A percentile compares a stretch with the other conserved stretches of the same genome.
phyloP scores from a whole-genome alignment of 2,888 invertebrate genomes.

The Isoperla grammatica region DNA sequence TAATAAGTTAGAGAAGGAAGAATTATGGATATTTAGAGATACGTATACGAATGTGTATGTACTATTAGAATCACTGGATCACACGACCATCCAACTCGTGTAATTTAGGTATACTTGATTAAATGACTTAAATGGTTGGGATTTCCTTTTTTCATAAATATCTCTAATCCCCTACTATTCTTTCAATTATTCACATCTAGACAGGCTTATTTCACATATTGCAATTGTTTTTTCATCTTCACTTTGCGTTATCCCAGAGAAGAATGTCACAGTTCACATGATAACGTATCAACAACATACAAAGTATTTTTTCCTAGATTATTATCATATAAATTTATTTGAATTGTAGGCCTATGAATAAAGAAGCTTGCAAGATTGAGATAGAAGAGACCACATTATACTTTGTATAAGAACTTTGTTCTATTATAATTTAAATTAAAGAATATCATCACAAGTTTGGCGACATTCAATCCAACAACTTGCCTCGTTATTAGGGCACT shows the following conservation, averaged over 20 bases:
- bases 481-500: no score
- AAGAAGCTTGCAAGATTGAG: slow-evolving; percentile 15
- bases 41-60: slow-evolving; percentile 30
- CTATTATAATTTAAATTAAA: neutral
- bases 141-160: slow-evolving; percentile 14
- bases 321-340: slow-evolving; percentile 12
- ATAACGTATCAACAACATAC: slow-evolving; percentile 10
- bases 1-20: slow-evolving; percentile 28
- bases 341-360: slow-evolving; percentile 17
- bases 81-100: slow-evolving; percentile 2
- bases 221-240: slow-evolving; percentile 2
- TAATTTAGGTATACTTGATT: neutral
- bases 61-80: slow-evolving; percentile 17
- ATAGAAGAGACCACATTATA: slow-evolving; percentile 10
- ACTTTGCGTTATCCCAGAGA: slow-evolving; percentile 3
- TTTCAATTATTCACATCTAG: slow-evolving; percentile 12
- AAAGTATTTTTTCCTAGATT: slow-evolving; percentile 1
- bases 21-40: slow-evolving; percentile 30
- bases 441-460: neutral
- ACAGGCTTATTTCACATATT: slow-evolving; percentile 8
- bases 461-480: no score
- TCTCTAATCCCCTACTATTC: slow-evolving; percentile 8
- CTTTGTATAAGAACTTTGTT: slow-evolving; percentile 12
- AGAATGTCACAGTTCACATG: slow-evolving; percentile 11
- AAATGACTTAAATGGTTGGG: slow-evolving; percentile 15